Conservation (phyloP, 2,797 vertebrate genomes). For the Eupleurogrammus muticus region DNA sequence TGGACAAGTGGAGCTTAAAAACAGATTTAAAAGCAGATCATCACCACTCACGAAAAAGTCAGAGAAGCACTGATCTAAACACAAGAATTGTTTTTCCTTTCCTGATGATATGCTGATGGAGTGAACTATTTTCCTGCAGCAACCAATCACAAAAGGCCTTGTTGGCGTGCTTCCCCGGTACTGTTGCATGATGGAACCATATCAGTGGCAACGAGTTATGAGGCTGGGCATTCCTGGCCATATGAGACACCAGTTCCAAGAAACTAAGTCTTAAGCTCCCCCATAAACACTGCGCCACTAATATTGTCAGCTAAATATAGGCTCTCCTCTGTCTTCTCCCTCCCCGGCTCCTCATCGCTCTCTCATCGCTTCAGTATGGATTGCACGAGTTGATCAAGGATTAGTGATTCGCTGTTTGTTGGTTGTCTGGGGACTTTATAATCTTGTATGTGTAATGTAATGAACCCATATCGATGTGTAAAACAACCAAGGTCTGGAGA, state of each 20-base stretch:
- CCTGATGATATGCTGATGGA: constrained; percentile 12
- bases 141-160: constrained; percentile 45
- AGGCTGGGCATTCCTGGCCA: constrained; percentile 90
- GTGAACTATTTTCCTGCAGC: constrained; percentile 21
- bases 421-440: constrained; percentile 45
- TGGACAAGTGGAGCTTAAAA: not conserved
- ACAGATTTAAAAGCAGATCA: not conserved
- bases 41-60: not conserved
- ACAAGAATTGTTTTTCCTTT: constrained; percentile 4
- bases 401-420: constrained; percentile 49
- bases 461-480: not conserved
- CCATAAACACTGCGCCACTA: constrained; percentile 88
- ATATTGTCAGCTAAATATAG: constrained; percentile 96
- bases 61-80: constrained; percentile 6
- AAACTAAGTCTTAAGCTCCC: constrained; percentile 84
- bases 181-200: constrained; percentile 89
- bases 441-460: constrained; percentile 8
- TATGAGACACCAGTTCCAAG: constrained; percentile 89
- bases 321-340: constrained; percentile 44
- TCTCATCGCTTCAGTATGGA: constrained; percentile 38
- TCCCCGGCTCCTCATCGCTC: constrained; percentile 36
- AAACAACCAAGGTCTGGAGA: constrained; percentile 20
- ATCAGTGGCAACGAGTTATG: constrained; percentile 91
- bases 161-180: constrained; percentile 75
- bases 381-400: constrained; percentile 63